Evolutionary conservation across 1,140 invertebrate genomes (phyloP).

Genomic region (Drosophila pandora): DNA sequence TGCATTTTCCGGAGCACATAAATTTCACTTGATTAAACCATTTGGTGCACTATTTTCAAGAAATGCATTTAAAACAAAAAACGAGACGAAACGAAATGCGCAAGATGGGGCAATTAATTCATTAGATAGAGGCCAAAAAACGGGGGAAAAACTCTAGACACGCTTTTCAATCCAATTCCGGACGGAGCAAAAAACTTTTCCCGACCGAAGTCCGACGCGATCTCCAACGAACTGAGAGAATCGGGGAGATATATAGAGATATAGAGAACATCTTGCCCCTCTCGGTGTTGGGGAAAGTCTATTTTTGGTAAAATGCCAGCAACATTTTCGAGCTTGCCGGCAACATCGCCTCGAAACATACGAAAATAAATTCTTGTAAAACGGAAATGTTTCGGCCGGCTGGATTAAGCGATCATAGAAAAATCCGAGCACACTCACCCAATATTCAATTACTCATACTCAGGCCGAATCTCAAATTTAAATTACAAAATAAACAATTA

Average conservation of each 20-base stretch:
- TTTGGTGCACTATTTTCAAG: constrained; percentile 66
- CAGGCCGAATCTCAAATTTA: constrained; percentile 53
- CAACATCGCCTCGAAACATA: constrained; percentile 51
- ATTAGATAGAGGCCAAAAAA: constrained; percentile 52
- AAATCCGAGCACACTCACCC: constrained; percentile 18
- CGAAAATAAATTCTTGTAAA: constrained; percentile 41
- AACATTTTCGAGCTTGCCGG: constrained; percentile 64
- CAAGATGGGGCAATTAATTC: constrained; percentile 69
- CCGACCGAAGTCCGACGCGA: constrained; percentile 50
- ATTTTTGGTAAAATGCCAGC: constrained; percentile 72
- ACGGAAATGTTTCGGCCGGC: constrained; percentile 37
- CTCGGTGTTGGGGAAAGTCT: constrained; percentile 44
- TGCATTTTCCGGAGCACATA: constrained; percentile 73
- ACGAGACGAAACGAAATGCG: constrained; percentile 17
- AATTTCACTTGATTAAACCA: constrained; percentile 82
- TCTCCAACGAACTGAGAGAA: constrained; percentile 57
- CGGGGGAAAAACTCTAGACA: constrained; percentile 37
- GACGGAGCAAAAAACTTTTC: constrained; percentile 18
- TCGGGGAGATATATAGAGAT: constrained; percentile 17
- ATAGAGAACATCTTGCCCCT: constrained; percentile 31
- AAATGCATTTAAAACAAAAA: constrained; percentile 46
- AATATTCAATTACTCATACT: constrained; percentile 74
- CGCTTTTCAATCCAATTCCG: constrained; percentile 66
- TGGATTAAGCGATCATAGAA: constrained; percentile 38
- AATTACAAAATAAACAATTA: constrained; percentile 82